These are phyloP conservation scores for Haliclona indistincta DNA, from an alignment of 37 sponge, comb jelly and placozoan species.

Conservation along the genomic window DNA sequence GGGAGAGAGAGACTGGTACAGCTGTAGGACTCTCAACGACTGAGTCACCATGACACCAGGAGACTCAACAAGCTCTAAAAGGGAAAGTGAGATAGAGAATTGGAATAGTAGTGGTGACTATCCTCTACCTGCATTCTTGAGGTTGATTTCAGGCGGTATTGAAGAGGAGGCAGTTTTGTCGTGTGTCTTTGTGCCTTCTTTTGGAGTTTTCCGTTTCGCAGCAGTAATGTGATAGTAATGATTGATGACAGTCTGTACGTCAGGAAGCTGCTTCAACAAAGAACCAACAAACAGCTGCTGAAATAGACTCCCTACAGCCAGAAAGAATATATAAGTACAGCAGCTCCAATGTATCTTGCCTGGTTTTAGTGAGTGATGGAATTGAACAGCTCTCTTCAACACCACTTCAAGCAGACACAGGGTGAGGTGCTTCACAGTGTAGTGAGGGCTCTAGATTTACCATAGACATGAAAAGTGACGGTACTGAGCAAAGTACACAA, in stretches of 20 bases:
- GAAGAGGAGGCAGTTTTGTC: neutral
- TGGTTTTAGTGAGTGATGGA: too few species aligned
- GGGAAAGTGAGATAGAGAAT: neutral
- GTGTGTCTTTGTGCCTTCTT: neutral
- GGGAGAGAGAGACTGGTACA: conserved; percentile 63
- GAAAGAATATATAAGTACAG: too few species aligned
- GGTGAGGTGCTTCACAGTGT: conserved; percentile 42
- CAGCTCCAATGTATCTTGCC: too few species aligned
- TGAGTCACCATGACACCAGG: conserved; percentile 19
- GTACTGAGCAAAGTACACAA: neutral
- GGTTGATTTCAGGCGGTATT: neutral
- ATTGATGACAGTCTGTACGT: conserved; percentile 66
- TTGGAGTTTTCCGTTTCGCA: conserved; percentile 21
- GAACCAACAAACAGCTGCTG: conserved; percentile 26
- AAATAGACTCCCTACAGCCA: conserved; percentile 21
- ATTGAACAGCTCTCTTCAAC: conserved; percentile 62
- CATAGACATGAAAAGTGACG: neutral
- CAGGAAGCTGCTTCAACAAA: conserved; percentile 63
- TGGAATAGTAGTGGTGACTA: neutral
- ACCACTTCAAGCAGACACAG: conserved; percentile 30
- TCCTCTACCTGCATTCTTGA: conserved; percentile 22
- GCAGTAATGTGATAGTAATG: too few species aligned
- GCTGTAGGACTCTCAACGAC: conserved; percentile 28
- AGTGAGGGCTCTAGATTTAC: conserved; percentile 14
- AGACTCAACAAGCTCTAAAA: neutral